Conservation (phyloP, 2,797 vertebrate genomes). For the Enoplosus armatus region DNA sequence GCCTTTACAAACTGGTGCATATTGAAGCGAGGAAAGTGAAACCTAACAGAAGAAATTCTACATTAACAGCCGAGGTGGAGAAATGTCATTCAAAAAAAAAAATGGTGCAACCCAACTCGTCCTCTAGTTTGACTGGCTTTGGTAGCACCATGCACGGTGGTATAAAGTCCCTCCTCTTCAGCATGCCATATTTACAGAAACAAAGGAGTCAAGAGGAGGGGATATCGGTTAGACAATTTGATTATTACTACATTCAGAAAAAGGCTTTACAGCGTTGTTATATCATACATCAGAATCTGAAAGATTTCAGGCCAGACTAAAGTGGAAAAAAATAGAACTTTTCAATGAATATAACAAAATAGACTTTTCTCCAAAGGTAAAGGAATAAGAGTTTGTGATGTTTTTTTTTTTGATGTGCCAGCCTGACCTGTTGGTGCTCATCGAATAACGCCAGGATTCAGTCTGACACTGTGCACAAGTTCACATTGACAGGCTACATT, state of each 20-base stretch:
- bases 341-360: slow-evolving; percentile 86
- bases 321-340: slow-evolving; percentile 83
- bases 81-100: slow-evolving; percentile 50
- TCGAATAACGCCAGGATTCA: slow-evolving; percentile 60
- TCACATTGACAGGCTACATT: slow-evolving; percentile 61
- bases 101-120: slow-evolving; percentile 62
- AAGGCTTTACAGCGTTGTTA: slow-evolving; percentile 80
- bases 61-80: slow-evolving; percentile 52
- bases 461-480: slow-evolving; percentile 73
- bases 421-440: slow-evolving; percentile 68
- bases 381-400: slow-evolving; percentile 72
- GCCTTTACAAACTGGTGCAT: slow-evolving; percentile 55
- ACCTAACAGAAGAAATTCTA: slow-evolving; percentile 42
- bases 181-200: slow-evolving; percentile 82
- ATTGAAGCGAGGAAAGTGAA: slow-evolving; percentile 55
- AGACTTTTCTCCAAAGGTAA: slow-evolving; percentile 81
- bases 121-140: slow-evolving; percentile 66
- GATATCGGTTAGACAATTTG: slow-evolving; percentile 57
- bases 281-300: slow-evolving; percentile 74
- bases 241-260: slow-evolving; percentile 86
- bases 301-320: slow-evolving; percentile 75
- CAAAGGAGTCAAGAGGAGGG: slow-evolving; percentile 61
- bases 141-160: slow-evolving; percentile 80
- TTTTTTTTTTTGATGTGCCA: slow-evolving; percentile 67
- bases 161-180: slow-evolving; percentile 59